Conservation (phyloP, 2,888 invertebrate species). For the Brachylomia viminalis region DNA sequence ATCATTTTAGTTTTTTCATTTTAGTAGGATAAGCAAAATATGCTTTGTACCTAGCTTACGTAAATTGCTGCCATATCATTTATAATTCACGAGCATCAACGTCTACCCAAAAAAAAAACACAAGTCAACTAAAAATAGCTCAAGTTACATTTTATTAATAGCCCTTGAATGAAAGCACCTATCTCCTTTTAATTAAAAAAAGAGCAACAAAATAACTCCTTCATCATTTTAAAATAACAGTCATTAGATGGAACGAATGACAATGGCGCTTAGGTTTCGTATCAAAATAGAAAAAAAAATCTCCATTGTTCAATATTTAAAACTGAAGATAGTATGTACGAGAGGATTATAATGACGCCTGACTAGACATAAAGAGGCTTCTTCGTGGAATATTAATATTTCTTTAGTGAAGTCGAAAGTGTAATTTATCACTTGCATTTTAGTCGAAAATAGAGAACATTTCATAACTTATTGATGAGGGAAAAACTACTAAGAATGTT, state of each 20-base stretch:
- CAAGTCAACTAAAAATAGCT: conserved; percentile 1
- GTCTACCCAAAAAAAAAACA: neutral
- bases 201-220: neutral
- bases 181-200: conserved; percentile 41
- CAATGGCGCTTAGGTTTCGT: conserved; percentile 44
- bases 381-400: neutral
- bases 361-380: neutral
- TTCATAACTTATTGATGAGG: neutral
- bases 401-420: neutral
- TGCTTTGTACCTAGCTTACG: too few relatives aligned
- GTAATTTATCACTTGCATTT: neutral
- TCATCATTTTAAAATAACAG: conserved; percentile 40
- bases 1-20: too few relatives aligned
- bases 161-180: neutral
- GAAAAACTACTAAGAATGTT: neutral
- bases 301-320: conserved; percentile 34
- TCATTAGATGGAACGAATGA: conserved; percentile 32
- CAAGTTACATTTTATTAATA: neutral
- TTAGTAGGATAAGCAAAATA: neutral
- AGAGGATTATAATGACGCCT: conserved; percentile 11
- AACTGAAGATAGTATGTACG: conserved; percentile 9
- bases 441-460: neutral
- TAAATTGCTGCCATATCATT: neutral
- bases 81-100: neutral
- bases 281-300: conserved; percentile 34